Conservation (phyloP, 2,888 invertebrate genomes). For the Nephrotoma guestfalica region DNA sequence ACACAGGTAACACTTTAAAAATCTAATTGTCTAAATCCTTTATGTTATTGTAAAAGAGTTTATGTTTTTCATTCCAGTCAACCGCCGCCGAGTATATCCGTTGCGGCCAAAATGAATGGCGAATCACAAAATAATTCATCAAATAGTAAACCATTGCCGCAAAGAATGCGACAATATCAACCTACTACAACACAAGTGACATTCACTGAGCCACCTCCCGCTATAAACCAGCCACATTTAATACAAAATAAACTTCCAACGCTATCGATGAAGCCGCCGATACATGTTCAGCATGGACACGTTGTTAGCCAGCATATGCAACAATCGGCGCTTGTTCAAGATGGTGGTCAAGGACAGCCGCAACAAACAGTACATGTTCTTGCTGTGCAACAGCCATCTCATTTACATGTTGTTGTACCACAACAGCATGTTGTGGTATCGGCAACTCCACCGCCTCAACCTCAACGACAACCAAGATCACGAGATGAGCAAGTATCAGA, state of each 20-base stretch:
- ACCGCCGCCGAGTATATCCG: constrained; percentile 20
- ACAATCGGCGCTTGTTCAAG: constrained; percentile 1
- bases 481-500: constrained; percentile 37
- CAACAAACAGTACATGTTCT: constrained; percentile 6
- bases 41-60: constrained; percentile 1
- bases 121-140: constrained; percentile 17
- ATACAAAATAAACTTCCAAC: constrained; percentile 1
- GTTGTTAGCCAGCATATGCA: constrained; percentile 2
- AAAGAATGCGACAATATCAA: constrained; percentile 26
- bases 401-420: constrained; percentile 8
- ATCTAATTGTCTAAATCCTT: background rate
- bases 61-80: constrained; percentile 4
- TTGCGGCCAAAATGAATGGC: constrained; percentile 27
- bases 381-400: constrained; percentile 6
- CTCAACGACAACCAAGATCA: constrained; percentile 23
- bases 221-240: constrained; percentile 6
- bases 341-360: background rate
- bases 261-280: constrained; percentile 17
- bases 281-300: constrained; percentile 10
- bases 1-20: constrained; percentile 14
- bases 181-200: constrained; percentile 19
- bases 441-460: constrained; percentile 21
- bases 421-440: constrained; percentile 13
- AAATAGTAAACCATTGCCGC: constrained; percentile 23
- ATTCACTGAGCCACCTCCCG: constrained; percentile 17